Conservation (phyloP, 2,888 invertebrate genomes). For the Barypeithes pellucidus region DNA sequence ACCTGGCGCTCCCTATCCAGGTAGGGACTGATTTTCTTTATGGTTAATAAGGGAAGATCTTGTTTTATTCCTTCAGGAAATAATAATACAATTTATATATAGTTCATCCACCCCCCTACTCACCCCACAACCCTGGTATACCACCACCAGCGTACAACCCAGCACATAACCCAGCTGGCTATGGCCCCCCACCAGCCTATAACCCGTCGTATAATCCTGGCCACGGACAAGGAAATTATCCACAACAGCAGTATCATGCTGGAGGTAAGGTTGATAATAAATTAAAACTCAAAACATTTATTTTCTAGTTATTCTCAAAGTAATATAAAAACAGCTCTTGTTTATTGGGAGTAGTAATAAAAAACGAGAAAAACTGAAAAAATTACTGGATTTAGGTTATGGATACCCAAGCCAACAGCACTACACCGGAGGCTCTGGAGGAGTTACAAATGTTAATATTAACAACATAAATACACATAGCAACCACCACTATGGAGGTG, state of each 20-base stretch:
- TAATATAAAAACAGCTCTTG: too few species aligned
- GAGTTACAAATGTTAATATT: constrained; percentile 60
- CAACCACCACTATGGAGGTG: constrained; percentile 56
- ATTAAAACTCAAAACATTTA: neutral
- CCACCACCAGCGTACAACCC: constrained; percentile 52
- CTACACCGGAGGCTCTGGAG: constrained; percentile 40
- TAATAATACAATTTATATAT: neutral
- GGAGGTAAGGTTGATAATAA: constrained; percentile 29
- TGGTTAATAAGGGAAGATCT: too few species aligned
- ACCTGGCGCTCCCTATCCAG: constrained; percentile 46
- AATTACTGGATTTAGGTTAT: constrained; percentile 26
- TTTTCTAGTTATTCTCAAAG: too few species aligned
- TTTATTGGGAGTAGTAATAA: too few species aligned
- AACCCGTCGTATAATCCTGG: constrained; percentile 35
- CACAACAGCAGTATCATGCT: constrained; percentile 37
- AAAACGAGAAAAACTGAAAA: too few species aligned
- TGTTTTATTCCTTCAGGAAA: too few species aligned
- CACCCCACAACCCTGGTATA: constrained; percentile 50
- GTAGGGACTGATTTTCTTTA: constrained; percentile 27
- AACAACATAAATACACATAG: constrained; percentile 59
- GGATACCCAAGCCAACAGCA: constrained; percentile 35
- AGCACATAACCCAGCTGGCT: constrained; percentile 58
- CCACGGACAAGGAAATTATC: constrained; percentile 35
- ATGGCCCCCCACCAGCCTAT: constrained; percentile 58
- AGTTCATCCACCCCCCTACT: constrained; percentile 57